Evolutionary conservation across 2,797 vertebrate genomes (phyloP), one percentile per base, ranked within the genome.

Genomic region (Hybognathus amarus): DNA sequence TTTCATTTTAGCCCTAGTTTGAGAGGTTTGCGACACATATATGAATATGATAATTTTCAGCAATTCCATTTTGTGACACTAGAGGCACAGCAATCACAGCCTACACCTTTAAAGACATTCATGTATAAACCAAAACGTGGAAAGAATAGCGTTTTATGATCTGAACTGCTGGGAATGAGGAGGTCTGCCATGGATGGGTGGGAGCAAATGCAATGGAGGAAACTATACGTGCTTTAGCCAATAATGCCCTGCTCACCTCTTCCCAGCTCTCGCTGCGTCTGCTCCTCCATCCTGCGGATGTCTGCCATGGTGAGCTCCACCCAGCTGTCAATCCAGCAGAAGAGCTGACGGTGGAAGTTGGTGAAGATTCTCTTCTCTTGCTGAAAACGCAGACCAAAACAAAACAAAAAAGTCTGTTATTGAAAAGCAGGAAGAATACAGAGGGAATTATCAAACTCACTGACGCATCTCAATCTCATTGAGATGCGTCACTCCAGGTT

Each of bases 361-460:
- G 97, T 99, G 91, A 99, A 99, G 94, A 99, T 98, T 89, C 98
- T 96, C 91, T 97, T 98, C 92, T 99, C 98, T 98, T 99, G 97
- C 98, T 99, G 91, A 24, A 61, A 83, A 66, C 0, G 42, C 1
- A 45, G 2, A n/a, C 2, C 20, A 18, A 36, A 81, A 17, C 33
- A 7, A 12, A 36, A 81, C 10, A 45, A 6, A 11, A 45, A 47
- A 15, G 8, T 11, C 27, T 18, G 22, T 79, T 79, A 79, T 45
- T 40, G 9, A 64, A 68, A 54, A 54, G 15, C 22, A 79, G 42
- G 20, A 2, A 77, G 12, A 64, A 18, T 18, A 40, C 27, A 61
- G 12, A 54, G 52, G 20, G 52, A 22, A 54, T 27, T 27, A 61
- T 27, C 12, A 61, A 61, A 61, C 24, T 15, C 12, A 27, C 0